phyloP scores from a whole-genome alignment of 2,113 vertebrate genomes.

The Ahaetulla prasina region DNA sequence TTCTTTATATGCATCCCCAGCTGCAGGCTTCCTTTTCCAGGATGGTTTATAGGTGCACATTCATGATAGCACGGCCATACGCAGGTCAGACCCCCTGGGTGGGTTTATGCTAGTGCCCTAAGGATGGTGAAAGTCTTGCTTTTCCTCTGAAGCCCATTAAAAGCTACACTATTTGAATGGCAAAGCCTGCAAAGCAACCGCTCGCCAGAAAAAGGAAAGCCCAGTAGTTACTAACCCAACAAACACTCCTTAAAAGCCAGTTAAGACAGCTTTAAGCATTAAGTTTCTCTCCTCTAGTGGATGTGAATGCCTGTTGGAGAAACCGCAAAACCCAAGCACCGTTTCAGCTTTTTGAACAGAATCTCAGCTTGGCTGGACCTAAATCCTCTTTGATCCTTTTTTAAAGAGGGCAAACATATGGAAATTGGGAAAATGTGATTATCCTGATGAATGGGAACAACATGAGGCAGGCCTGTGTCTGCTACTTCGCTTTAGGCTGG shows the following conservation, averaged over 20 bases:
- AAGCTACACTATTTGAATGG: neutral
- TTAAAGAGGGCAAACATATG: neutral
- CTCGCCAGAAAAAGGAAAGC: neutral
- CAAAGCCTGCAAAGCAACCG: neutral
- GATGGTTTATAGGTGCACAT: neutral
- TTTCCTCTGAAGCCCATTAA: neutral
- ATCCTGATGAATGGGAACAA: neutral
- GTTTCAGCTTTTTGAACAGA: neutral
- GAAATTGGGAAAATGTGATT: neutral
- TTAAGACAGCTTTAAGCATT: neutral
- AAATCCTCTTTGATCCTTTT: conserved; percentile 6
- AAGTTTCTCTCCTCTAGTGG: neutral
- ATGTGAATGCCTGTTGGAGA: fast-evolving
- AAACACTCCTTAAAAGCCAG: conserved; percentile 20
- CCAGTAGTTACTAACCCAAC: fast-evolving
- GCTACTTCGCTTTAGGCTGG: neutral
- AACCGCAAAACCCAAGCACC: conserved; percentile 4
- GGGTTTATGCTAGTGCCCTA: neutral
- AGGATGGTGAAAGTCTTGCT: neutral
- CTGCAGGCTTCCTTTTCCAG: neutral
- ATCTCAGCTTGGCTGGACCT: neutral
- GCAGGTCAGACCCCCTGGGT: neutral
- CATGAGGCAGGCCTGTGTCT: neutral
- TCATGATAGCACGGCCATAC: neutral
- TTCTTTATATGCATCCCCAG: neutral